Evolutionary conservation across 2,797 vertebrate species (phyloP).

Genomic region (Brachymystax lenok): DNA sequence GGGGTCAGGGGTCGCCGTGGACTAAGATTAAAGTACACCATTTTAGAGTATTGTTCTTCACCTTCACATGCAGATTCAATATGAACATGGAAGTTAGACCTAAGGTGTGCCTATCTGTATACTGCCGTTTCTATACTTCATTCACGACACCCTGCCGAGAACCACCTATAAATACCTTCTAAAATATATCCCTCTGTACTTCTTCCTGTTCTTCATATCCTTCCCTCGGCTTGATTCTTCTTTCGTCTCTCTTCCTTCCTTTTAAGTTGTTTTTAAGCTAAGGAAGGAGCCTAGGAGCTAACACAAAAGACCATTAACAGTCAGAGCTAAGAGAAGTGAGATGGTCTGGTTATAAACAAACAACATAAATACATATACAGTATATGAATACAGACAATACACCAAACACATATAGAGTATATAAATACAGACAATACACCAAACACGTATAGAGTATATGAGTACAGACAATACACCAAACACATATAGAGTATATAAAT

Average conservation of each 20-base stretch:
- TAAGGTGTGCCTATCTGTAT: conserved; percentile 30
- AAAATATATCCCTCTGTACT: conserved; percentile 58
- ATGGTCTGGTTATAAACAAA: conserved; percentile 4
- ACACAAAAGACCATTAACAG: conserved; percentile 53
- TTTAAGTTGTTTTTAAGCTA: conserved; percentile 27
- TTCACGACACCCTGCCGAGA: conserved; percentile 20
- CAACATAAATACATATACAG: not conserved
- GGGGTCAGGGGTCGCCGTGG: not conserved
- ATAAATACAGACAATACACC: too few species aligned
- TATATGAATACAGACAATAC: too few species aligned
- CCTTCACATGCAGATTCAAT: not conserved
- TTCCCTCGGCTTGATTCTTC: conserved; percentile 54
- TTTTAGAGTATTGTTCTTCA: not conserved
- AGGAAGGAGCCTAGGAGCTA: conserved; percentile 38
- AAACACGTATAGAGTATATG: too few species aligned
- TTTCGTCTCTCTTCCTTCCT: conserved; percentile 69
- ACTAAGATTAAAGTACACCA: not conserved
- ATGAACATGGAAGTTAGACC: not conserved
- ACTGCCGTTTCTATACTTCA: conserved; percentile 41
- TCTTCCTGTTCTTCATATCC: conserved; percentile 70
- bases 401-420: too few species aligned
- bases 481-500: not conserved
- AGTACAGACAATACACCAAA: not conserved
- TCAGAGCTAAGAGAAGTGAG: not conserved
- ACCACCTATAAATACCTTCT: conserved; percentile 63